Percentiles rank a stretch among this genome's conserved stretches.
These are phyloP conservation scores for Rhingia rostrata DNA, from an alignment of 2,888 invertebrate genomes.

Conservation along the genomic window DNA sequence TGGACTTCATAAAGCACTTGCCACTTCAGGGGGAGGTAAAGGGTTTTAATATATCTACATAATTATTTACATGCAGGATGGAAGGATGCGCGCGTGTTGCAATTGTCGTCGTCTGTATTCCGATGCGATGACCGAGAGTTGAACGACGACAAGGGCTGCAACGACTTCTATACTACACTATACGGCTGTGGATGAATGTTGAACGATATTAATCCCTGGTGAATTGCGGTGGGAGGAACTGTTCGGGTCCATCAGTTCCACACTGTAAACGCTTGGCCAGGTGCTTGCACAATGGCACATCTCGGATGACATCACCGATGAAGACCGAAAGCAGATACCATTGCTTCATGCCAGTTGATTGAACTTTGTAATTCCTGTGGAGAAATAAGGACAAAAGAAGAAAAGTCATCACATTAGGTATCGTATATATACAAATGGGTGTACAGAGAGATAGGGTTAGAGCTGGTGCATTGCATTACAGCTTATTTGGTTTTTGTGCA, in stretches of 20 bases:
- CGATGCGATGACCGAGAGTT: slow-evolving; percentile 22
- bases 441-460: slow-evolving; percentile 1
- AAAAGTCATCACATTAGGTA: slow-evolving; percentile 68
- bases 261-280: slow-evolving; percentile 88
- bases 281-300: slow-evolving; percentile 91
- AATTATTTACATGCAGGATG: slow-evolving; percentile 72
- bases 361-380: slow-evolving; percentile 90
- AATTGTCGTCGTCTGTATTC: slow-evolving; percentile 63
- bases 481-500: slow-evolving; percentile 58
- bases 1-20: slow-evolving; percentile 74
- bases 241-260: slow-evolving; percentile 81
- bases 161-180: slow-evolving; percentile 20
- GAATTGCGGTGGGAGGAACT: slow-evolving; percentile 77
- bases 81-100: slow-evolving; percentile 68
- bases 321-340: slow-evolving; percentile 93
- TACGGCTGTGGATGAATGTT: slow-evolving; percentile 34
- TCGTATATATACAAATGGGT: slow-evolving; percentile 10
- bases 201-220: slow-evolving; percentile 69
- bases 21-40: slow-evolving; percentile 42
- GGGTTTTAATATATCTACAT: slow-evolving; percentile 75
- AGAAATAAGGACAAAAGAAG: slow-evolving; percentile 55
- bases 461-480: slow-evolving; percentile 25
- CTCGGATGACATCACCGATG: slow-evolving; percentile 92
- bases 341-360: slow-evolving; percentile 89
- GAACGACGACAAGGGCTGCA: slow-evolving; percentile 47